These are phyloP conservation scores for Prionchulus punctatus DNA, from an alignment of 2,888 invertebrate species.

Conservation along the genomic window DNA sequence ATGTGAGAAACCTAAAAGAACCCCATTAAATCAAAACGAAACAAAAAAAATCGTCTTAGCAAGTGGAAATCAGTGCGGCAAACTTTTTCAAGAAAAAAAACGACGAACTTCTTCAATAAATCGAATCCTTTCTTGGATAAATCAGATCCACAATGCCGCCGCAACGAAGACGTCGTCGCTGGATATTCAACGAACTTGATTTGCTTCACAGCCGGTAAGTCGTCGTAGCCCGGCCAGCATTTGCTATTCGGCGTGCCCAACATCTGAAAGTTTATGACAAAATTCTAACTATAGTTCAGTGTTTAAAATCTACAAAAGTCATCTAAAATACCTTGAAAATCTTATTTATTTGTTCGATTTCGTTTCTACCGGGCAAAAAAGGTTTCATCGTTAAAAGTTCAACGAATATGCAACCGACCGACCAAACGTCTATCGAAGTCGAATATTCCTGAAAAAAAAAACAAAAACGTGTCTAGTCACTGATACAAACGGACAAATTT, in stretches of 20 bases:
- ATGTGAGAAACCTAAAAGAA: conserved; percentile 60
- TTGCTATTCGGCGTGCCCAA: conserved; percentile 87
- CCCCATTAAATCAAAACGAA: neutral
- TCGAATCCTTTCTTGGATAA: conserved; percentile 48
- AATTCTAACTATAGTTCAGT: too few relatives aligned
- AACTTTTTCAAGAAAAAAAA: too few relatives aligned
- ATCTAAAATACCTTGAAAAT: conserved; percentile 61
- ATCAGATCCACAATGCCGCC: conserved; percentile 44
- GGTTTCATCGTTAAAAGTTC: conserved; percentile 88
- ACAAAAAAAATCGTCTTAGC: too few relatives aligned
- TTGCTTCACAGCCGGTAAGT: conserved; percentile 67
- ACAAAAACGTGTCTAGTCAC: neutral
- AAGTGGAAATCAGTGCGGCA: too few relatives aligned
- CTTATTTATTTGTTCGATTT: conserved; percentile 75
- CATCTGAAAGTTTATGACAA: conserved; percentile 49
- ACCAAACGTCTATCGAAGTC: conserved; percentile 92
- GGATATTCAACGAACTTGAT: conserved; percentile 78
- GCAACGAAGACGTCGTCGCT: conserved; percentile 60
- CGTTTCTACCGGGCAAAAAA: conserved; percentile 86
- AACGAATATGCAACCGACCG: conserved; percentile 89
- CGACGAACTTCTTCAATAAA: conserved; percentile 46
- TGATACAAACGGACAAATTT: too few relatives aligned
- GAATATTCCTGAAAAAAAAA: conserved; percentile 54
- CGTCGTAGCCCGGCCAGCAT: conserved; percentile 84
- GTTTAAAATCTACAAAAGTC: too few relatives aligned